Base-by-base conservation (phyloP, 2,888 invertebrate species). In the Tetranychus truncatus region DNA sequence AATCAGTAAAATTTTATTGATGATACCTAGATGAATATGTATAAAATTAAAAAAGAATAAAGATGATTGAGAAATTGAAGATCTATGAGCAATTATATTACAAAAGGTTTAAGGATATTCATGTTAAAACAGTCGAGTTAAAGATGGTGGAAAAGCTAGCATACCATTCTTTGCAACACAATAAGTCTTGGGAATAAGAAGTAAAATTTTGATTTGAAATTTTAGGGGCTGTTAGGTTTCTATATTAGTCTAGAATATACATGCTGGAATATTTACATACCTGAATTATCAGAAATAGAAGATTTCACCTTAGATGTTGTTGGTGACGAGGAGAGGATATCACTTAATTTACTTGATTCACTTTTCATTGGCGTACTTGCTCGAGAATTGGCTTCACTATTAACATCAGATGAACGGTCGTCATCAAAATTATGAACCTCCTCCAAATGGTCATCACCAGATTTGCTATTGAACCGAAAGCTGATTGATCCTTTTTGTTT, bases 271-370 rank as follows among this genome's bases (percentile, higher is more conserved):
- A 21, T 18, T 69, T 20, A 69, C n/a, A 69, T 69, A 69, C 69
- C 69, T 69, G 69, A 69, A 69, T 69, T 69, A 69, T 69, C 69
- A 24, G 69, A 69, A 21, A 69, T 24, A 6, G 69, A 69, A 20
- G 69, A 20, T 69, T 69, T 69, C 11, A 69, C 69, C 55, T 55
- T 55, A 15, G 55, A 55, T 15, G 55, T 15, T 55, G 55, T 55
- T 55, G 55, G 55, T 55, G 55, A 55, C 15, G 55, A 15, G 15
- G 55, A 55, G 15, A 55, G 55, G 15, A 55, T 55, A 55, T 55
- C 55, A 55, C 15, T 55, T 55, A 55, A 55, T 55, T 55, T 55
- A 55, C 55, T 55, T 55, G 55, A 15, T 55, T 55, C 55, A 69
- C 21, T 24, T 69, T 69, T 69, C 69, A 69, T 24, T 6, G 69